Evolutionary conservation across 2,888 invertebrate genomes (phyloP).

Genomic region (Stratiomys singularior): DNA sequence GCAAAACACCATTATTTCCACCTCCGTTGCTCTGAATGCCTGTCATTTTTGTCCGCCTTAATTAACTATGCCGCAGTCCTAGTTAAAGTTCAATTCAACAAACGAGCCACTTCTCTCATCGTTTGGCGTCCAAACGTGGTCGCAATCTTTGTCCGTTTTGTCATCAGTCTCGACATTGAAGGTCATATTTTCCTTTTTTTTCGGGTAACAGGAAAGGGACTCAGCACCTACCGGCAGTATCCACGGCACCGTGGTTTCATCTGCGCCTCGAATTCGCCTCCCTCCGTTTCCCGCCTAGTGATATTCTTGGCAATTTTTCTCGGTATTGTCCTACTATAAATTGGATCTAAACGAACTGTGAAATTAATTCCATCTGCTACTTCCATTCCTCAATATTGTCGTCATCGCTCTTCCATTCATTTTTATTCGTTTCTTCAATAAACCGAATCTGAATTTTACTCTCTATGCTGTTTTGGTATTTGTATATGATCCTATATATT

Average conservation of each 20-base stretch:
- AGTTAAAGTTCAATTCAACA: slow-evolving; percentile 3
- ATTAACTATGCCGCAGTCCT: background rate
- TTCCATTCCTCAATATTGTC: background rate
- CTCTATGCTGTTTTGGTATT: background rate
- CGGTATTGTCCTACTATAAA: slow-evolving; percentile 6
- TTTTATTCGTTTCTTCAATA: slow-evolving; percentile 2
- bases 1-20: slow-evolving; percentile 14
- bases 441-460: background rate
- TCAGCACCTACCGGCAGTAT: too few species aligned
- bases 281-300: background rate
- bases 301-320: background rate
- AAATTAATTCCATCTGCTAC: slow-evolving; percentile 36
- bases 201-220: background rate
- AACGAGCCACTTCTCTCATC: background rate
- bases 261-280: background rate
- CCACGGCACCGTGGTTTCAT: background rate
- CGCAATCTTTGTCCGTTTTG: background rate
- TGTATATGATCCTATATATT: background rate
- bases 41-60: background rate
- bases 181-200: background rate
- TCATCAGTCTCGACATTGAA: background rate
- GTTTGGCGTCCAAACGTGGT: background rate
- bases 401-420: background rate
- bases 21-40: background rate
- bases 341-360: slow-evolving; percentile 37